phyloP scores from a whole-genome alignment of 2,888 invertebrate genomes.

The Idaea straminata region DNA sequence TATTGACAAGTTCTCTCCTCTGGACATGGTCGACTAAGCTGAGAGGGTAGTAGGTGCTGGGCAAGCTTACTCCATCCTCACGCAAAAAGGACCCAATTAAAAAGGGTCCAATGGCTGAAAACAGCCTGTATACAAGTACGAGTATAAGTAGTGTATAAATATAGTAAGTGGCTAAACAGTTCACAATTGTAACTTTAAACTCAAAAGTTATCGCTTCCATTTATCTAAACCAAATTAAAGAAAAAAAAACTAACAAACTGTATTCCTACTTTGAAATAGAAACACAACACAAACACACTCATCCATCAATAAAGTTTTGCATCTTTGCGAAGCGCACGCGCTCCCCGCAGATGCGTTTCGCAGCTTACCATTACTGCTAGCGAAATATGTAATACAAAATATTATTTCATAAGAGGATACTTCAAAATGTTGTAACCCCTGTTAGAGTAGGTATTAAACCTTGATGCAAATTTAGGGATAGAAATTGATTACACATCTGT shows the following conservation, averaged over 20 bases:
- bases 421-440: background rate
- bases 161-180: no score
- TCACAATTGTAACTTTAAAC: background rate
- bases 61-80: no score
- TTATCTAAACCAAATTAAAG: background rate
- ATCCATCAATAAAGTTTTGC: conserved; percentile 57
- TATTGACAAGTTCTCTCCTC: no score
- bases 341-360: conserved; percentile 53
- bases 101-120: no score
- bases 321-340: conserved; percentile 64
- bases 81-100: no score
- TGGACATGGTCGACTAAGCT: no score
- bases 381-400: conserved; percentile 16
- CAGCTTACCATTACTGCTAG: conserved; percentile 34
- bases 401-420: background rate
- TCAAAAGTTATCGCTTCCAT: background rate
- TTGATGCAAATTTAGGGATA: background rate
- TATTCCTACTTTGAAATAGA: background rate
- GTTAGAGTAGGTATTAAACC: background rate
- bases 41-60: no score
- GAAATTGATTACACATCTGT: background rate
- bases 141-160: no score
- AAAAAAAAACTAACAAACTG: background rate
- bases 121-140: no score
- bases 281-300: conserved; percentile 5